Conservation (phyloP, 2,113 vertebrate genomes). For the Haliaeetus leucogaster region DNA sequence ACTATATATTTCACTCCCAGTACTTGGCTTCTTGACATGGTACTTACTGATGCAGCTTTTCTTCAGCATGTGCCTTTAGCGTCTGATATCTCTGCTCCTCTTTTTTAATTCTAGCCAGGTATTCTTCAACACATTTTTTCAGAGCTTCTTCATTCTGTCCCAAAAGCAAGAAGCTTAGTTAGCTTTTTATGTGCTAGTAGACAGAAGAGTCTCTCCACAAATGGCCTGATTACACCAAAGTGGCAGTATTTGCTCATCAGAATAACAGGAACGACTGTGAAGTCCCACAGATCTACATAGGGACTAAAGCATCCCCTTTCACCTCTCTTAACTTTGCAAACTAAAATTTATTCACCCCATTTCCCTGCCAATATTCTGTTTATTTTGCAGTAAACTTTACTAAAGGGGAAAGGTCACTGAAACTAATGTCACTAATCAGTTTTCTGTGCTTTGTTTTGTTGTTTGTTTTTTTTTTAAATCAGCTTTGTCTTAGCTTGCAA, state of each 20-base stretch:
- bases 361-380: neutral
- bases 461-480: fast-evolving
- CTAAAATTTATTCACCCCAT: neutral
- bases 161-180: neutral
- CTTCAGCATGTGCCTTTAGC: constrained; percentile 89
- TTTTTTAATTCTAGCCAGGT: constrained; percentile 79
- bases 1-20: fast-evolving
- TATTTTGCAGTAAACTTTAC: neutral
- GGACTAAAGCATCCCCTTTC: neutral
- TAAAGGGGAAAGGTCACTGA: neutral
- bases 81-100: constrained; percentile 88
- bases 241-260: neutral
- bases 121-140: constrained; percentile 86
- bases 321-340: neutral
- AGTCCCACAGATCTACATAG: neutral
- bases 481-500: neutral
- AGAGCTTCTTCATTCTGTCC: constrained; percentile 87
- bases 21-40: neutral
- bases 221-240: neutral
- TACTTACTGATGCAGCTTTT: constrained; percentile 85
- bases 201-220: neutral
- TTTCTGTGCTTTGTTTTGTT: neutral
- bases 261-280: neutral
- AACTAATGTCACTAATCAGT: neutral
- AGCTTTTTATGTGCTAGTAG: neutral